Base-by-base conservation (phyloP, 2,888 invertebrate species). In the Eledone cirrhosa region DNA sequence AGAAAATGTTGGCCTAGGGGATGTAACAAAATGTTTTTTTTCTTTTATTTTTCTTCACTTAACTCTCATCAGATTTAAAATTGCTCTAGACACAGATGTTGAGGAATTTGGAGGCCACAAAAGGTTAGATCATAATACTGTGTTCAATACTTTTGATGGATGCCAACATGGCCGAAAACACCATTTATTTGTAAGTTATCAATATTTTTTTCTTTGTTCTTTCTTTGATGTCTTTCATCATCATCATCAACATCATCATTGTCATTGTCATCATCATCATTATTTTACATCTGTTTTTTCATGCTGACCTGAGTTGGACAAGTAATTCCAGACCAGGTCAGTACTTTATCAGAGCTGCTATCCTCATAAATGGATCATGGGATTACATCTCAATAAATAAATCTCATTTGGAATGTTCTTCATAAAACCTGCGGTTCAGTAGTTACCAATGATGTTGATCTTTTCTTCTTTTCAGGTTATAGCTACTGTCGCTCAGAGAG, bases 51-150 rank as follows among this genome's bases (percentile, higher is more conserved):
- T 11, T 41, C 8, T 41, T 41, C 41, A 8, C 11, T 41, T 41
- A 0, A 8, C 11, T 11, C 41, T 41, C 11, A 41, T 8, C 41
- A 41, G 11, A 0, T 41, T 41, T 89, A 94, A 94, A 91, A 94
- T 96, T 81, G 93, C 94, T 19, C 92, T 97, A 78, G 94, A 94
- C 85, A 94, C 95, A 13, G 97, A 97, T 90, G 94, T 93, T 84
- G 91, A 92, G 48, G 90, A 93, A 80, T 97, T 94, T 91, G 96
- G 95, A 33, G 97, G 97, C 0, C 94, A 94, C 86, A 93, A 93
- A 83, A 93, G 96, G 72, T 91, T 97, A 22, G 94, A 96, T 90
- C 92, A 92, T 69, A 92, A 90, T 78, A 92, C 94, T 48, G 91
- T 92, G 80, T 93, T 92, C 86, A 90, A 90, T 83, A 94, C 96